A percentile compares a stretch with the other conserved stretches of the same genome.
These are phyloP conservation scores for Spinibarbus caldwelli DNA, from an alignment of 2,797 vertebrate genomes.

Conservation along the genomic window DNA sequence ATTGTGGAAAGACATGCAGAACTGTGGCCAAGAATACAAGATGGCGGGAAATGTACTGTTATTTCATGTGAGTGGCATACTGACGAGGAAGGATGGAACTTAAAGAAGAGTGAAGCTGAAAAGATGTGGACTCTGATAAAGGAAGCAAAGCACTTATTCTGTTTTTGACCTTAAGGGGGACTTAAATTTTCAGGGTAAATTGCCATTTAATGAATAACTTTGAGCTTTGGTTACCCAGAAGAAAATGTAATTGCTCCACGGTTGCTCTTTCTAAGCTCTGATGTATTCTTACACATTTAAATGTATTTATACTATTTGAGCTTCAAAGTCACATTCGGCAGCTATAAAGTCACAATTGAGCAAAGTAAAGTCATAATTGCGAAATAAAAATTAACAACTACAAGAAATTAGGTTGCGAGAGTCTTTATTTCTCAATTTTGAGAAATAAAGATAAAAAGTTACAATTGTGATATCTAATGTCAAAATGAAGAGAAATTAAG, in stretches of 20 bases:
- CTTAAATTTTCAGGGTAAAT: background rate
- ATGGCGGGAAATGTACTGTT: background rate
- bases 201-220: background rate
- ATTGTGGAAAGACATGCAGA: conserved; percentile 25
- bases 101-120: conserved; percentile 3
- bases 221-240: background rate
- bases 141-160: conserved; percentile 14
- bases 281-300: background rate
- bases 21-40: conserved; percentile 3
- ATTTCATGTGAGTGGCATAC: conserved; percentile 34
- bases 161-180: background rate
- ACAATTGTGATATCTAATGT: background rate
- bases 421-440: background rate
- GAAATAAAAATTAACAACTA: background rate
- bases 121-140: background rate
- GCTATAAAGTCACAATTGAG: background rate
- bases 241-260: background rate
- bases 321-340: background rate
- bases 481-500: background rate
- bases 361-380: background rate
- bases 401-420: background rate
- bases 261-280: background rate
- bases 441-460: background rate
- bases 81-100: conserved; percentile 10
- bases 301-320: background rate